Percentiles rank a stretch among this genome's conserved stretches.
These are phyloP conservation scores for Phalacrocorax carbo DNA, from an alignment of 2,113 vertebrate species.

Conservation along the genomic window DNA sequence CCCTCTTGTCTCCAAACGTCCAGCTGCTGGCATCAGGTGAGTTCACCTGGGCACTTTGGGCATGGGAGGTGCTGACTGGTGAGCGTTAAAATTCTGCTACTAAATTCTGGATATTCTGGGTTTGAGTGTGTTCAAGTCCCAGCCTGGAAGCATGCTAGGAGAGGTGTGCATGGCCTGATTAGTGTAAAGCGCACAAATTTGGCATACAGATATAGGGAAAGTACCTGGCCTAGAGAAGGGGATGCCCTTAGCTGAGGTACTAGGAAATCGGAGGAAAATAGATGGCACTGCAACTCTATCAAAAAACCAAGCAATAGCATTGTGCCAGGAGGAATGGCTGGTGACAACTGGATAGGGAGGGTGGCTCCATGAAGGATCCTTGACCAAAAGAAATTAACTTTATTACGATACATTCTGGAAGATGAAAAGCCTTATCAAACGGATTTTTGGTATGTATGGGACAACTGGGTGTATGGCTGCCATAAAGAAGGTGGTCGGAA, in stretches of 20 bases:
- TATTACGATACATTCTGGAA: not conserved
- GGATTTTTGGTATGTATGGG: not conserved
- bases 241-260: not conserved
- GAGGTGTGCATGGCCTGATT: not conserved
- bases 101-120: not conserved
- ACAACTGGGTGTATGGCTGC: not conserved
- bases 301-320: not conserved
- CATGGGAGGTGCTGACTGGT: accelerated
- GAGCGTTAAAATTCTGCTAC: not conserved
- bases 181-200: not conserved
- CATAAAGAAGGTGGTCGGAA: not conserved
- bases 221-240: not conserved
- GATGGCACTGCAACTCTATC: not conserved
- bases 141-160: not conserved
- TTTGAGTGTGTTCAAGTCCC: not conserved
- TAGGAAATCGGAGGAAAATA: not conserved
- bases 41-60: not conserved
- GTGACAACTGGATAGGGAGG: accelerated
- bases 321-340: not conserved
- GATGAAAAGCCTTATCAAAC: not conserved
- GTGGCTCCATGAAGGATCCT: not conserved
- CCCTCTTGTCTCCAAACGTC: not conserved
- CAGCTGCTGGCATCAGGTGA: accelerated
- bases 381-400: not conserved
- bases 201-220: not conserved